Evolutionary conservation across 2,797 vertebrate species (phyloP).

Genomic region (Melanotaenia nigrans): DNA sequence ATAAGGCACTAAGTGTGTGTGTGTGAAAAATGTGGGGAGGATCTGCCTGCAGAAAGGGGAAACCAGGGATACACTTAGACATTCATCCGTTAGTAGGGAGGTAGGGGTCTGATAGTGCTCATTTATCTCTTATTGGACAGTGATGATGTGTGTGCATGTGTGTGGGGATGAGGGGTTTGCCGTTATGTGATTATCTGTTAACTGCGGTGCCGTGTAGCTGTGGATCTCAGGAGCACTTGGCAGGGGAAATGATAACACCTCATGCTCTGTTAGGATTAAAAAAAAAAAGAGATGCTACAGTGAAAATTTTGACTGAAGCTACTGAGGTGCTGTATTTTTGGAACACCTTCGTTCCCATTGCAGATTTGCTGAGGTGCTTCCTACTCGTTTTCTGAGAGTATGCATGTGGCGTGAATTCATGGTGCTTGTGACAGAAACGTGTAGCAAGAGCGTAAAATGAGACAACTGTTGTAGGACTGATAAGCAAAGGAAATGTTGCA

Average conservation of each 20-base stretch:
- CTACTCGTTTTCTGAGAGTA: conserved; percentile 12
- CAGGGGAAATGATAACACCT: conserved; percentile 37
- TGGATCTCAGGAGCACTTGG: conserved; percentile 44
- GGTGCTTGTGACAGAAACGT: conserved; percentile 2
- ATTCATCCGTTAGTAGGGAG: conserved; percentile 64
- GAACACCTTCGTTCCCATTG: conserved; percentile 25
- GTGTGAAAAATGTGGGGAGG: conserved; percentile 44
- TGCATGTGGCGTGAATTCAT: conserved; percentile 6
- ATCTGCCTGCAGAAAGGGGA: conserved; percentile 56
- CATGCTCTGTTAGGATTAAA: conserved; percentile 8
- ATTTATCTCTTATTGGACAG: conserved; percentile 65
- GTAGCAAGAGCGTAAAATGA: conserved; percentile 1
- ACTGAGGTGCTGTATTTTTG: conserved; percentile 24
- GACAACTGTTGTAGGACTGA: not conserved
- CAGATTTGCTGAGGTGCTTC: conserved; percentile 25
- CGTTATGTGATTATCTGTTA: conserved; percentile 64
- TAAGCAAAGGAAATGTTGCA: not conserved
- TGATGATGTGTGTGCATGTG: conserved; percentile 36
- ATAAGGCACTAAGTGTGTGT: conserved; percentile 43
- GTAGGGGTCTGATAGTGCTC: conserved; percentile 66
- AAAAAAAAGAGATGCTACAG: conserved; percentile 15
- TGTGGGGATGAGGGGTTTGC: conserved; percentile 22
- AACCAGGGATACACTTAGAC: conserved; percentile 53
- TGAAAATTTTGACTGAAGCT: conserved; percentile 24
- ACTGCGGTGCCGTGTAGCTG: conserved; percentile 64